phyloP scores from a whole-genome alignment of 2,888 invertebrate species.

The Dryadula phaetusa region DNA sequence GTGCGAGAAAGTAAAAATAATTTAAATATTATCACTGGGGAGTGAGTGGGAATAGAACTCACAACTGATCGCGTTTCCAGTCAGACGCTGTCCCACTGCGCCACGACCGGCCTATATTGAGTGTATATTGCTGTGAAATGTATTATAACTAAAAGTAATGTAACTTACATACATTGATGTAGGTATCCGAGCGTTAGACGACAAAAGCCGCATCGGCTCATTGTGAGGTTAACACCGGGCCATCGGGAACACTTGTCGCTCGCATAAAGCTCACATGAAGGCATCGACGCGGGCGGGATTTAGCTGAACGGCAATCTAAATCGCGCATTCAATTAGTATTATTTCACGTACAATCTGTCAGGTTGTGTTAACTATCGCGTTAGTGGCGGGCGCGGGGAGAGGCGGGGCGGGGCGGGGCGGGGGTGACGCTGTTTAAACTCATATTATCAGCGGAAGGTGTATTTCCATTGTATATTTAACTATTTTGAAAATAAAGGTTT shows the following conservation, averaged over 20 bases:
- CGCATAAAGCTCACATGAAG: not conserved
- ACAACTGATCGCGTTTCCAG: too few relatives aligned
- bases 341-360: slow-evolving; percentile 38
- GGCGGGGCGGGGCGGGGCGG: slow-evolving; percentile 7
- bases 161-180: not conserved
- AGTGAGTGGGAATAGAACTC: too few relatives aligned
- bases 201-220: not conserved
- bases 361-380: slow-evolving; percentile 39
- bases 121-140: too few relatives aligned
- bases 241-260: slow-evolving; percentile 21
- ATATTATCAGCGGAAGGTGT: slow-evolving; percentile 26
- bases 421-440: slow-evolving; percentile 34
- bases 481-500: not conserved
- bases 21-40: too few relatives aligned
- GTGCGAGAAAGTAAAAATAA: too few relatives aligned
- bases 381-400: slow-evolving; percentile 12
- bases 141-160: not conserved
- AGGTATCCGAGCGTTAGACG: not conserved
- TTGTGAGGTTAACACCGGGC: slow-evolving; percentile 1
- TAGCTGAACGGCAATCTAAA: slow-evolving; percentile 24
- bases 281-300: slow-evolving; percentile 11
- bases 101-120: too few relatives aligned
- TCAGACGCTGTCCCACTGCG: too few relatives aligned
- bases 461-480: slow-evolving; percentile 20
- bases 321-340: slow-evolving; percentile 39